Evolutionary conservation across 2,113 vertebrate genomes (phyloP).

Genomic region (Leucosticte australis): DNA sequence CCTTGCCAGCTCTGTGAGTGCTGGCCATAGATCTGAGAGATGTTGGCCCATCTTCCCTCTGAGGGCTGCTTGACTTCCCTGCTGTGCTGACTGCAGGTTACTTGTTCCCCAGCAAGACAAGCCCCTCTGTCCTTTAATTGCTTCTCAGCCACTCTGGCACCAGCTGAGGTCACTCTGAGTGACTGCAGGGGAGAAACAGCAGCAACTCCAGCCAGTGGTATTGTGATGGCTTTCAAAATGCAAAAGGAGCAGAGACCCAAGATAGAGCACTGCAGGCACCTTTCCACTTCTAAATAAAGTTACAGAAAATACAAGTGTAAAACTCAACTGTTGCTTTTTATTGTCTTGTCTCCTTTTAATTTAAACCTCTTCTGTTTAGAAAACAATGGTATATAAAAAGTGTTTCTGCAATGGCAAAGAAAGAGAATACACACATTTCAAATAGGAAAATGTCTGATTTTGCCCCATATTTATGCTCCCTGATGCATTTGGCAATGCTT

Average conservation of each 20-base stretch:
- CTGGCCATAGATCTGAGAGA: neutral
- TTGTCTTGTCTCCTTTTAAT: neutral
- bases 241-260: neutral
- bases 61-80: neutral
- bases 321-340: neutral
- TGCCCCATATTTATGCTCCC: neutral
- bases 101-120: constrained; percentile 5
- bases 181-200: neutral
- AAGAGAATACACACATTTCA: neutral
- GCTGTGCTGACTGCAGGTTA: constrained; percentile 7
- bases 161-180: constrained; percentile 6
- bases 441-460: neutral
- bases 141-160: constrained; percentile 45
- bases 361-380: neutral
- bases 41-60: neutral
- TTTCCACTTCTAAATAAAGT: constrained; percentile 18
- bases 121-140: constrained; percentile 10
- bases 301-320: neutral
- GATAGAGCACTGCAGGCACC: constrained; percentile 6
- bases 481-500: neutral
- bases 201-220: neutral
- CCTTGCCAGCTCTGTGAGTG: neutral
- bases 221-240: neutral
- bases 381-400: neutral
- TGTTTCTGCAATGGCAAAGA: neutral